These are phyloP conservation scores for Entomobrya proxima DNA, from an alignment of 2,888 invertebrate species.

Conservation along the genomic window DNA sequence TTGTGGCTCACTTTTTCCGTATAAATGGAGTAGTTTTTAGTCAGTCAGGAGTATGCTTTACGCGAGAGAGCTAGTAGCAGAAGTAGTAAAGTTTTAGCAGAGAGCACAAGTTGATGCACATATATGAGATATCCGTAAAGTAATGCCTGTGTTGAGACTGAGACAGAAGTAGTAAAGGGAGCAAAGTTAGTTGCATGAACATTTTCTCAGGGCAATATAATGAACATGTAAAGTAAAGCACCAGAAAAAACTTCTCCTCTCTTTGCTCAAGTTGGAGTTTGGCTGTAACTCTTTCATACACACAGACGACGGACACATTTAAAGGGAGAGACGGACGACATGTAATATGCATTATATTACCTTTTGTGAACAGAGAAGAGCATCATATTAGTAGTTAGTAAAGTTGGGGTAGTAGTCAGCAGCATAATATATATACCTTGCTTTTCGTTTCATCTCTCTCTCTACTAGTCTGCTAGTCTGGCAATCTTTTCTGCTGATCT, in stretches of 20 bases:
- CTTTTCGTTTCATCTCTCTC: not conserved
- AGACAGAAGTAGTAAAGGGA: too few species aligned
- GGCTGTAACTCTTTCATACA: not conserved
- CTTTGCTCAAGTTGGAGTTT: too few species aligned
- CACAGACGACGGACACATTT: not conserved
- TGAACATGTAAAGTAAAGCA: too few species aligned
- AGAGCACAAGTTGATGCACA: too few species aligned
- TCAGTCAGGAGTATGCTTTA: not conserved
- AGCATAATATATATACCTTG: not conserved
- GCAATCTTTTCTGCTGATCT: constrained; percentile 55
- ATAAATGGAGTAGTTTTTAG: constrained; percentile 29
- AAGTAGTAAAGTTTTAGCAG: constrained; percentile 1
- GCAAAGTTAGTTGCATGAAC: too few species aligned
- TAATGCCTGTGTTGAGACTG: too few species aligned
- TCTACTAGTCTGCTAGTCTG: constrained; percentile 17
- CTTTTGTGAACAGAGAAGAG: not conserved
- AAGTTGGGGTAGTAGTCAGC: not conserved
- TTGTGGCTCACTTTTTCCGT: not conserved
- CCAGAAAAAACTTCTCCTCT: too few species aligned
- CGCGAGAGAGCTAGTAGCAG: not conserved
- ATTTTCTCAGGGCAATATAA: too few species aligned
- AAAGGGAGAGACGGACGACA: not conserved
- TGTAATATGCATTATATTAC: not conserved
- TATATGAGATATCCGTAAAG: too few species aligned
- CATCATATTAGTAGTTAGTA: too few species aligned